Percentiles rank a stretch among this genome's conserved stretches.
phyloP scores from a whole-genome alignment of 2,797 vertebrate species.

The Tangara arthus region DNA sequence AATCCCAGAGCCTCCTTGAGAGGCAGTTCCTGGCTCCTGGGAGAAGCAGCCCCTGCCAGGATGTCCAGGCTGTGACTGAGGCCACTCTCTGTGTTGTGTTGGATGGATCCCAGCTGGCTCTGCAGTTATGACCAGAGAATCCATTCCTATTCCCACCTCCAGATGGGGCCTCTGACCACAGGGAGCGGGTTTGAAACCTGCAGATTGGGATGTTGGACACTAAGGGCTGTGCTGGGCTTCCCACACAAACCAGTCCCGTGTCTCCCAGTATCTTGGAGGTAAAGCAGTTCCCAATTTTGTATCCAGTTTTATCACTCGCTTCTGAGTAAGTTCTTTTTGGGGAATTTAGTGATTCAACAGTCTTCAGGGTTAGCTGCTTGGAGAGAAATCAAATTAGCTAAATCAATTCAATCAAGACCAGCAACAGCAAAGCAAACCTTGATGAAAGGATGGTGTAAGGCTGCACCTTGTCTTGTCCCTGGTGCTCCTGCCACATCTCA shows the following conservation, averaged over 20 bases:
- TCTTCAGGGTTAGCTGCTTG: neutral
- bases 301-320: neutral
- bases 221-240: neutral
- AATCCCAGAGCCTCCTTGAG: neutral
- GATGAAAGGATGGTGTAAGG: neutral
- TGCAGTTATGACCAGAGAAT: neutral
- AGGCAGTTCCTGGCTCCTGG: neutral
- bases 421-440: neutral
- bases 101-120: neutral
- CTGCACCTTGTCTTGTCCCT: neutral
- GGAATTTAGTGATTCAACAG: neutral
- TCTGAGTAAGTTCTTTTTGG: neutral
- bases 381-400: neutral
- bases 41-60: neutral
- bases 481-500: neutral
- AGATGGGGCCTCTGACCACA: constrained; percentile 42
- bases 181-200: neutral
- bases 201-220: neutral
- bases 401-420: neutral
- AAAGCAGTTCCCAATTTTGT: neutral
- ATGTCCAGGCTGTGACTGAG: neutral
- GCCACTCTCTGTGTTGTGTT: accelerated
- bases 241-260: neutral
- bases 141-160: constrained; percentile 32
- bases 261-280: neutral